These are phyloP conservation scores for Aptenodytes forsteri DNA, from an alignment of 2,113 vertebrate species.

Conservation along the genomic window DNA sequence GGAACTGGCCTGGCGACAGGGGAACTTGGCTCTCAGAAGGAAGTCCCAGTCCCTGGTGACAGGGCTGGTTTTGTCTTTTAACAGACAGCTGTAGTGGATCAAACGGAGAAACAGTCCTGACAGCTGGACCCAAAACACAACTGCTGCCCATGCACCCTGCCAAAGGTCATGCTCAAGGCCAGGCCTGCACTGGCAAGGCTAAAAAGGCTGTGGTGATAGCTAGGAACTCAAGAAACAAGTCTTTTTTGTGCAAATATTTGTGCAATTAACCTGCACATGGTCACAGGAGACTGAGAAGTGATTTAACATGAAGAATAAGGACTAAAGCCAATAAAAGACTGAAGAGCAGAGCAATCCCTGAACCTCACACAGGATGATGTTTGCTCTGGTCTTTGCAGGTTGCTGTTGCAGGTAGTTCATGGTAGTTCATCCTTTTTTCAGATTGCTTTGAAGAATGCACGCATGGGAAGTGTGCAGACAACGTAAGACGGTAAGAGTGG, in stretches of 20 bases:
- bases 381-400: not conserved
- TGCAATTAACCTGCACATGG: not conserved
- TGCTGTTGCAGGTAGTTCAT: not conserved
- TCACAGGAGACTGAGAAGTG: not conserved
- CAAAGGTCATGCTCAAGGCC: not conserved
- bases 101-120: not conserved
- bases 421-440: not conserved
- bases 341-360: not conserved
- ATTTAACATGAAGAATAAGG: not conserved
- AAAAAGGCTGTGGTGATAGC: not conserved
- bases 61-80: conserved; percentile 25
- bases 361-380: not conserved
- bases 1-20: not conserved
- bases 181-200: not conserved
- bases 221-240: not conserved
- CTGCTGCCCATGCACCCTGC: not conserved
- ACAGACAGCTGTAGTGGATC: not conserved
- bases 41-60: not conserved
- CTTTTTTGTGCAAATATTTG: not conserved
- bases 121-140: not conserved
- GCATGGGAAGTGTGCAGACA: not conserved
- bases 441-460: not conserved
- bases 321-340: not conserved
- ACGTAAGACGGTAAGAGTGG: not conserved
- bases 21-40: not conserved